phyloP scores from a whole-genome alignment of 2,888 invertebrate genomes.

The Alloscopus bannaensis region DNA sequence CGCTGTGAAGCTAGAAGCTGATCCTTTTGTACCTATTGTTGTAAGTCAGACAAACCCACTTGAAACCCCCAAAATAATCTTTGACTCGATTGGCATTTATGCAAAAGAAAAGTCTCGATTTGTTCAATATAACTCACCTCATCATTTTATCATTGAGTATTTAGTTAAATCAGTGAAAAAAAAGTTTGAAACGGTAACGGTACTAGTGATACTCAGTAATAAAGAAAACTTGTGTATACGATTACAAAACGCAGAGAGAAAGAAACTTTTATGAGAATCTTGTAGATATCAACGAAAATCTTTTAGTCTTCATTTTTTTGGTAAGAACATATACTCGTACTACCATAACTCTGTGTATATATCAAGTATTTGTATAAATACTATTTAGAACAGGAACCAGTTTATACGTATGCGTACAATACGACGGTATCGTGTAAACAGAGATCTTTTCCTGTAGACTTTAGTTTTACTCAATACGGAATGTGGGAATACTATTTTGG shows the following conservation, averaged over 20 bases:
- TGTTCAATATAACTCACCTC: too few species aligned
- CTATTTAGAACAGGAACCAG: constrained; percentile 13
- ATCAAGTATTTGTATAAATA: not conserved
- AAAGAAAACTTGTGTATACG: constrained; percentile 37
- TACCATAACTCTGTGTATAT: not conserved
- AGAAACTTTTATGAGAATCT: not conserved
- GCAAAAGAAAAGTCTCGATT: too few species aligned
- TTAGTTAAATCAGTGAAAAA: too few species aligned
- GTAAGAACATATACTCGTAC: not conserved
- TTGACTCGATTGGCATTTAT: too few species aligned
- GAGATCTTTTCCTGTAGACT: not conserved
- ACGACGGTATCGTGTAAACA: not conserved
- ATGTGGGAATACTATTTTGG: constrained; percentile 30
- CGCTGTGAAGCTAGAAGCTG: constrained; percentile 8
- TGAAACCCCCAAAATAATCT: too few species aligned
- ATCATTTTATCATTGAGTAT: too few species aligned
- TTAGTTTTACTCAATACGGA: not conserved
- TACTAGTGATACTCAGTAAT: constrained; percentile 60
- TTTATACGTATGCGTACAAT: not conserved
- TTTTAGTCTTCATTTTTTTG: not conserved
- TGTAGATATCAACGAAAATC: not conserved
- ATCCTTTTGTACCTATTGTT: constrained; percentile 13
- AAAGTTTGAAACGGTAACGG: constrained; percentile 17
- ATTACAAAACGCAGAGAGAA: constrained; percentile 12
- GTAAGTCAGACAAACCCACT: constrained; percentile 2